Percentiles rank a stretch among this genome's conserved stretches.
Evolutionary conservation across 2,797 vertebrate species (phyloP).

Genomic region (Lithobates sylvaticus): DNA sequence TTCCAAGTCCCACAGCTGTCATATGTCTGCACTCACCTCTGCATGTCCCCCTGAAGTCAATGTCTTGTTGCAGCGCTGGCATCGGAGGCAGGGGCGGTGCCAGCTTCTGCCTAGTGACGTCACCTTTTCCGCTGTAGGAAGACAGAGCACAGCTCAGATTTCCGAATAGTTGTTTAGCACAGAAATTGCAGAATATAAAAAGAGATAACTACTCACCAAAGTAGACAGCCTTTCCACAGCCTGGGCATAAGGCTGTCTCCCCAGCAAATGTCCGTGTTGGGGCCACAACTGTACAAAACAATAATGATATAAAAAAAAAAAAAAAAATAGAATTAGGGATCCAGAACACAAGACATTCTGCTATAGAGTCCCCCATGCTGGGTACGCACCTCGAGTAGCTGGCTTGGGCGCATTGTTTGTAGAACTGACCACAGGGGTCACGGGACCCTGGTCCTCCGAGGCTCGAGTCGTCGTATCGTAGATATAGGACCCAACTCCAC

Average conservation of each 20-base stretch:
- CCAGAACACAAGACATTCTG: no score
- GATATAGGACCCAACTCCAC: conserved; percentile 86
- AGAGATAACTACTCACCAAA: conserved; percentile 77
- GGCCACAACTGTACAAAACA: conserved; percentile 56
- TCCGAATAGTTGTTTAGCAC: no score
- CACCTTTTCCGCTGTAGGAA: conserved; percentile 81
- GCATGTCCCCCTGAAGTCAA: conserved; percentile 75
- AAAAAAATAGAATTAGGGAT: no score
- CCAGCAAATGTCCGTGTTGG: conserved; percentile 72
- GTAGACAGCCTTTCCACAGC: conserved; percentile 83
- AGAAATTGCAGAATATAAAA: no score
- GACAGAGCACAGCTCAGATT: not conserved
- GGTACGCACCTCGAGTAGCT: not conserved
- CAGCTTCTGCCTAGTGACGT: conserved; percentile 84
- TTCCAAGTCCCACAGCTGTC: no score
- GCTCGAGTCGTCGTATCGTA: conserved; percentile 74
- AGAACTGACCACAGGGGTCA: not conserved
- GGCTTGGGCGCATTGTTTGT: not conserved
- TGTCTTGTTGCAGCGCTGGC: conserved; percentile 78
- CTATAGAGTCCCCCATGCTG: not conserved
- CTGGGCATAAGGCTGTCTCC: conserved; percentile 81
- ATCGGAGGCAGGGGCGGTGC: conserved; percentile 81
- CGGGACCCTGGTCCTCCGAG: conserved; percentile 43
- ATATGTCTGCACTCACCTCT: conserved; percentile 67
- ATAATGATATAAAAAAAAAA: no score